Conservation (phyloP, 2,797 vertebrate genomes). For the Chiroxiphia lanceolata region DNA sequence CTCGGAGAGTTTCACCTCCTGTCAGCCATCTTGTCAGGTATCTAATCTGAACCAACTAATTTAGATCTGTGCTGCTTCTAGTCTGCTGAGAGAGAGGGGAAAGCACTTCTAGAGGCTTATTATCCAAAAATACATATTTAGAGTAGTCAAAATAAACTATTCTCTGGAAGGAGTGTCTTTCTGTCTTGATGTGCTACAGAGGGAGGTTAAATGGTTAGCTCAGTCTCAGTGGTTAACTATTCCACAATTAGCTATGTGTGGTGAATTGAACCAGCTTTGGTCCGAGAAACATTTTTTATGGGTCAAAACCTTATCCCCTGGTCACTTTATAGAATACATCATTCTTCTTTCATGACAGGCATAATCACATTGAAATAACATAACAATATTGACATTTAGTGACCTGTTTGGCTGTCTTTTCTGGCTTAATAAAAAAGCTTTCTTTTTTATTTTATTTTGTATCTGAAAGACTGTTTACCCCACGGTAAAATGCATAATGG, state of each 20-base stretch:
- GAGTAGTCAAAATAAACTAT: neutral
- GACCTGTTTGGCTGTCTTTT: neutral
- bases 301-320: neutral
- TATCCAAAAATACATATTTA: neutral
- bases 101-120: neutral
- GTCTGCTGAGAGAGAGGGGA: neutral
- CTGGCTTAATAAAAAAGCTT: conserved; percentile 1
- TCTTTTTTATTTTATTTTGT: neutral
- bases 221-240: neutral
- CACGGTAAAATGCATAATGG: neutral
- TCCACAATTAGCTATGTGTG: neutral
- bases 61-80: neutral
- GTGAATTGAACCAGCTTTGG: neutral
- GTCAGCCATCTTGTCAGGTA: neutral
- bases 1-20: neutral
- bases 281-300: neutral
- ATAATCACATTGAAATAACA: neutral
- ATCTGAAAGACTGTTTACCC: neutral
- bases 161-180: neutral
- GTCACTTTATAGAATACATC: neutral
- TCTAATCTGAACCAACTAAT: neutral
- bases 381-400: neutral
- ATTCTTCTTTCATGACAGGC: neutral
- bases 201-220: neutral
- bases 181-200: neutral